These are phyloP conservation scores for Aviceda subcristata DNA, from an alignment of 2,113 vertebrate genomes.

Conservation along the genomic window DNA sequence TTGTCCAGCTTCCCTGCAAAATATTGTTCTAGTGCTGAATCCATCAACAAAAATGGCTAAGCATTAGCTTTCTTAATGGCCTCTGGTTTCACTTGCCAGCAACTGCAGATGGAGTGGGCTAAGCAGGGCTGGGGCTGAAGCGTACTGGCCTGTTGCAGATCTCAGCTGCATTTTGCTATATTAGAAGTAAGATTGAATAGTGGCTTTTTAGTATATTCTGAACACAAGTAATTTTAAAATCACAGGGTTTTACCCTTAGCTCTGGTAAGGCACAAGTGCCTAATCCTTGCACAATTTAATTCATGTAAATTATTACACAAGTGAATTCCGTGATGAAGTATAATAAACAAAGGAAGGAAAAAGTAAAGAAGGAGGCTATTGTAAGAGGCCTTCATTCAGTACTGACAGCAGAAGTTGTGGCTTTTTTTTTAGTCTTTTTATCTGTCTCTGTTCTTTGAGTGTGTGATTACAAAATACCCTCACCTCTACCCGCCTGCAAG, in stretches of 20 bases:
- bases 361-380: not conserved
- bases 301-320: not conserved
- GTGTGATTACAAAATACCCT: not conserved
- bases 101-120: constrained; percentile 56
- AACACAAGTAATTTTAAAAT: not conserved
- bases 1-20: constrained; percentile 64
- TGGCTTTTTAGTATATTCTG: not conserved
- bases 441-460: not conserved
- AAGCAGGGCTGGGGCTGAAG: constrained; percentile 26
- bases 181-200: not conserved
- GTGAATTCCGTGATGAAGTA: not conserved
- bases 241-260: not conserved
- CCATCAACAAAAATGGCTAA: constrained; percentile 68
- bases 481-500: not conserved
- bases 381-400: not conserved
- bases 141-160: not conserved
- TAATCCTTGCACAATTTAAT: not conserved
- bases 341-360: not conserved
- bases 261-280: not conserved
- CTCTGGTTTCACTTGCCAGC: constrained; percentile 58
- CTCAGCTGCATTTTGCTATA: constrained; percentile 14
- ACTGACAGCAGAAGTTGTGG: not conserved
- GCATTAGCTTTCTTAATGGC: constrained; percentile 65
- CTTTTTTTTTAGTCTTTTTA: not conserved
- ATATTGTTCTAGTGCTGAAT: constrained; percentile 65